Base-by-base conservation (phyloP, 92 coral and sea anemone species). In the Porites divaricata region DNA sequence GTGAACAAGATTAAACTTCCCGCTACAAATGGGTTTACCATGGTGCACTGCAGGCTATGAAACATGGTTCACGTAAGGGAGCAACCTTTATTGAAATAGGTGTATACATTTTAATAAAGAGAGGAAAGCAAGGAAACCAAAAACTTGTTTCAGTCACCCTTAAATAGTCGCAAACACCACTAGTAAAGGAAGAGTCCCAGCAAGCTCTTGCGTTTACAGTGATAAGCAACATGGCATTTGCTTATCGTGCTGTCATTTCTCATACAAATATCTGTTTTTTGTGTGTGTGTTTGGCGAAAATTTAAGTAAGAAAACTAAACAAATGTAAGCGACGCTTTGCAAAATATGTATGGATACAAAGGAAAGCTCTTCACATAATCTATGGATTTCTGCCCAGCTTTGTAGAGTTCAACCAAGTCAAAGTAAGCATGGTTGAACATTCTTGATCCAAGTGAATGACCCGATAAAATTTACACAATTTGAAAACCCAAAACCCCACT, bases 121-220 rank as follows among this genome's bases (percentile, higher is more conserved):
- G 59, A 54, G 59, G 59, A 14, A 54, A 54, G 59, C n/a, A 54
- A 54, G 59, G 67, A n/a, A 63, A 63, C 67, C 67, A 15, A 63
- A 63, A 63, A 63, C 67, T 12, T 63, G 67, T 63, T 63, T 63
- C 67, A 63, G 4, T 63, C 67, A 63, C 67, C 67, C 67, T 63
- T 63, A 63, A 63, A 63, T 63, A 23, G n/a, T 63, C 67, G 20
- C 67, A 63, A 63, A 63, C 67, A 63, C 20, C 67, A 63, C 67
- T 63, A 63, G 67, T 63, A 66, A 66, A 21, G 70, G 70, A 66
- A 41, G 70, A 66, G 41, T 66, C 26, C 67, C 67, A 63, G 67
- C 67, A 63, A 63, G 16, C 67, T 63, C 67, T 63, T 63, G 6
- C 25, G 22, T 65, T 65, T 51, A 4, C 54, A 51, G n/a, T n/a